These are phyloP conservation scores for Lymantria monacha DNA, from an alignment of 2,888 invertebrate genomes.

Conservation along the genomic window DNA sequence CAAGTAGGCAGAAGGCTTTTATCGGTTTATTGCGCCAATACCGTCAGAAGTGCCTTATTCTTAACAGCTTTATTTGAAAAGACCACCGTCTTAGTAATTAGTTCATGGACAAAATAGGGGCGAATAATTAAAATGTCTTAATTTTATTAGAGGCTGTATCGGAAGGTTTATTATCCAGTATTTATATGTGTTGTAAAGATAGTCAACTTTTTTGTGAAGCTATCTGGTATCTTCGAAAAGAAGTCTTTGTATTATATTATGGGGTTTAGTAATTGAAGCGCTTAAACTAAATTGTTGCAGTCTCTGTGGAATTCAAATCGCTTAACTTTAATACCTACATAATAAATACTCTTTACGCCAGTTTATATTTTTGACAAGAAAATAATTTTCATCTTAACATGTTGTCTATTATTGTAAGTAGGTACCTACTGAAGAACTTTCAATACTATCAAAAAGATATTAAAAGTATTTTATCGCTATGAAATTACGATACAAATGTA, in stretches of 20 bases:
- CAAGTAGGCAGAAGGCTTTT: conserved; percentile 69
- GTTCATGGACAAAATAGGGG: conserved; percentile 74
- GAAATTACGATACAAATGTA: too few relatives aligned
- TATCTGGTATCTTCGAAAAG: conserved; percentile 3
- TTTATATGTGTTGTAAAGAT: conserved; percentile 59
- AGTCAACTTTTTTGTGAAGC: conserved; percentile 18
- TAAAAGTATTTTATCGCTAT: too few relatives aligned
- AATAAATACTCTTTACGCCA: too few relatives aligned
- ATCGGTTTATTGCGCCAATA: conserved; percentile 69
- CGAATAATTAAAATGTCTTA: conserved; percentile 78
- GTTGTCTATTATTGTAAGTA: too few relatives aligned
- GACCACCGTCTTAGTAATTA: conserved; percentile 64
- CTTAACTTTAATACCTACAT: too few relatives aligned
- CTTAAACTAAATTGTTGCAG: background rate
- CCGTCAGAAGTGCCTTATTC: conserved; percentile 61
- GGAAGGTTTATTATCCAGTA: conserved; percentile 57
- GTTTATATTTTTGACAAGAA: too few relatives aligned
- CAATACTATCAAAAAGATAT: too few relatives aligned
- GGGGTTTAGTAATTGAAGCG: conserved; percentile 1
- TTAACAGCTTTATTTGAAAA: conserved; percentile 78
- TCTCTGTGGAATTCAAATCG: background rate
- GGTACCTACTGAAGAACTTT: too few relatives aligned
- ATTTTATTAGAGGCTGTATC: conserved; percentile 68
- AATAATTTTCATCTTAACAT: too few relatives aligned
- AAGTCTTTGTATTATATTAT: conserved; percentile 7